A percentile compares a stretch with the other conserved stretches of the same genome.
Evolutionary conservation across 2,113 vertebrate species (phyloP).

Genomic region (Perca fluviatilis): DNA sequence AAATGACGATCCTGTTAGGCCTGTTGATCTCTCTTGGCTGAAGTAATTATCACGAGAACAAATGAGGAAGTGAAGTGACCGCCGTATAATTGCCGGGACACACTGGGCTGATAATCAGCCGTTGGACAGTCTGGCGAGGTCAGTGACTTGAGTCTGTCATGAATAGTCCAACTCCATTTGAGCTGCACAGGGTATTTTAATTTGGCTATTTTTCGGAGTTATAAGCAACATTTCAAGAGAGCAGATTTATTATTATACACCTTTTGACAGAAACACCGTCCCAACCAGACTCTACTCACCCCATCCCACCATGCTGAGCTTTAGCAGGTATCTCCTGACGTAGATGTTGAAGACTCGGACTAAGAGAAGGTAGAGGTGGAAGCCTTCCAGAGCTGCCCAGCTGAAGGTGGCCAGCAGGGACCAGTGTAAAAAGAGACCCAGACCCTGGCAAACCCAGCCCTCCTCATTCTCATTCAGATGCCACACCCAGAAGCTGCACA

Average conservation of each 20-base stretch:
- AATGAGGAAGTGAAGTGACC: too few species aligned
- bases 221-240: too few species aligned
- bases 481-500: slow-evolving; percentile 53
- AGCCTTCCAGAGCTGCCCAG: slow-evolving; percentile 82
- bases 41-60: too few species aligned
- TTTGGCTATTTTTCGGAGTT: not conserved
- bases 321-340: slow-evolving; percentile 80
- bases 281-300: slow-evolving; percentile 66
- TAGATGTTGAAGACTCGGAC: slow-evolving; percentile 83
- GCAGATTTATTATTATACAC: not conserved
- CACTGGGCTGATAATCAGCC: too few species aligned
- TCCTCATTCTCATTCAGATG: rapidly evolving
- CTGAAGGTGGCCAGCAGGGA: slow-evolving; percentile 77
- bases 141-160: too few species aligned
- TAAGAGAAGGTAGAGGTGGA: slow-evolving; percentile 82
- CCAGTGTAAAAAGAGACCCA: slow-evolving; percentile 79
- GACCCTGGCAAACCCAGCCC: slow-evolving; percentile 55
- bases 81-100: too few species aligned
- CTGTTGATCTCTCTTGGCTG: too few species aligned
- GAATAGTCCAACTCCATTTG: not conserved
- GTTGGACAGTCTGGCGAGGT: too few species aligned
- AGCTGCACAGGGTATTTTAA: not conserved
- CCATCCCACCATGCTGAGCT: slow-evolving; percentile 79
- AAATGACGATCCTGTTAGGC: too few species aligned
- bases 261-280: not conserved